Percentiles rank a stretch among this genome's conserved stretches.
Conservation (phyloP, 1,140 invertebrate species). For the Trichonephila inaurata region DNA sequence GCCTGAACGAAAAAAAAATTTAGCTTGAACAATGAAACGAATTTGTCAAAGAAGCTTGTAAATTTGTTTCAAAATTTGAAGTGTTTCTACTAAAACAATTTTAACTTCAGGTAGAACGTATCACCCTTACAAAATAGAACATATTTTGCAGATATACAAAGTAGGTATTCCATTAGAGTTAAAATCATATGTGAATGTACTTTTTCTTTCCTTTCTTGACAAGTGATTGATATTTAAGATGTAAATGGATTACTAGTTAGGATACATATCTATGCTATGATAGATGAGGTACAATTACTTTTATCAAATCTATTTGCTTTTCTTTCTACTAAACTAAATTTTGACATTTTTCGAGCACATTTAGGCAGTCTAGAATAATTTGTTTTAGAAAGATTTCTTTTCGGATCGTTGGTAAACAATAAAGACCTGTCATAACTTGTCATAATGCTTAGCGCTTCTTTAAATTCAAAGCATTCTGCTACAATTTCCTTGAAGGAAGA, state of each 20-base stretch:
- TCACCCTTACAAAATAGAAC: no score
- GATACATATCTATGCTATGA: neutral
- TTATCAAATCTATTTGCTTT: neutral
- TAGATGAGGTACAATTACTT: neutral
- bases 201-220: neutral
- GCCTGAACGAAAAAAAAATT: no score
- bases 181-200: neutral
- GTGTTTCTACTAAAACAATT: no score
- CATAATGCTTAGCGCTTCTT: neutral
- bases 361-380: neutral
- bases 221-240: neutral
- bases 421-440: conserved; percentile 1
- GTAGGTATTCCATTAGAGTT: no score
- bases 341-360: neutral
- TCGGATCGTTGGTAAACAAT: neutral
- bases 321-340: neutral
- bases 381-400: neutral
- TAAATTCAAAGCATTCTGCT: neutral
- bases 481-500: neutral
- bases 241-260: conserved; percentile 2
- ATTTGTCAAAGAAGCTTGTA: no score
- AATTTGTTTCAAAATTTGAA: no score
- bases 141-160: no score
- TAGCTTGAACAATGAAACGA: no score
- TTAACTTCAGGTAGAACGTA: no score